Evolutionary conservation across 1,140 invertebrate species (phyloP), one percentile per base, ranked within the genome.

Genomic region (Leptestheria dahalacensis): DNA sequence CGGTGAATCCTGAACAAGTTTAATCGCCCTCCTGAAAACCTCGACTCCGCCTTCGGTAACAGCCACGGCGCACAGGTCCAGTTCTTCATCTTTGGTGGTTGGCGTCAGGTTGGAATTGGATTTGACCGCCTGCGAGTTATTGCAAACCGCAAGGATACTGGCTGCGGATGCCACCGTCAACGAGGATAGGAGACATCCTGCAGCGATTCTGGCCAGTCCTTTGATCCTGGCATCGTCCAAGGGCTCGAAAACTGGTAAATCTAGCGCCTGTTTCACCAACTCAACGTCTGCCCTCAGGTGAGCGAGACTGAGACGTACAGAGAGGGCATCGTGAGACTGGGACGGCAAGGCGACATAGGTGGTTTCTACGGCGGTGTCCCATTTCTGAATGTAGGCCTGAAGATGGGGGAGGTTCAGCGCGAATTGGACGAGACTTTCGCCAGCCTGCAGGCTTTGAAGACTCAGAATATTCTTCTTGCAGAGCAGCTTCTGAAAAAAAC

Each of bases 211-310:
- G 0, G 81, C 85, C 25, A 95, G 74, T 67, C 88, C 87, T 48
- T 84, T 79, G 53, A 95, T 78, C 66, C 89, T 82, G 2, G 79
- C 79, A 0, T 83, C 77, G 3, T 84, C 91, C 50, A 95, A 74
- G 0, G 91, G 91, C 71, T 95, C 91, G 24, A 93, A 70, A 57
- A 91, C 81, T 1, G 89, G 91, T 57, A 95, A 71, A 15, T 85
- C 85, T 59, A 93, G 76, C 1, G 88, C 87, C 64, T 83, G 82
- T 66, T 82, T 84, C 41, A 90, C 82, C 50, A 92, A 82, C 49
- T 82, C 83, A 48, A 93, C 82, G 68, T 95, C 91, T 63, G 84
- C 83, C 28, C 15, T 20, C 12, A 52, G 33, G 3, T 21, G 21
- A 28, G 47, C 6, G 51, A 52, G 56, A 33, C 48, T 74, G 66